Conservation (phyloP, 92 coral and sea anemone species). For the Zoanthus sansibaricus region DNA sequence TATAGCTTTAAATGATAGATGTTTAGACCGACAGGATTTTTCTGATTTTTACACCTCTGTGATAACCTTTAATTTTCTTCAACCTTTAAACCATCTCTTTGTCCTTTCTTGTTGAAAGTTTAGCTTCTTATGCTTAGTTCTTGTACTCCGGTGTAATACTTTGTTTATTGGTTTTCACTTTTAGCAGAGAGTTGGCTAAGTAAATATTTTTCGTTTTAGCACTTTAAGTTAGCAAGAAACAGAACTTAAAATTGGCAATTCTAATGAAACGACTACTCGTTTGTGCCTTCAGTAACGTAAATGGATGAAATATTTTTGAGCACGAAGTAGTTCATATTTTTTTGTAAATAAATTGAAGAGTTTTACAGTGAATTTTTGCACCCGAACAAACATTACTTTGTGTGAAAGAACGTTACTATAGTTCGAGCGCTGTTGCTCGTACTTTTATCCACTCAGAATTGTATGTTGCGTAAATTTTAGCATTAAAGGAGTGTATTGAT, state of each 20-base stretch:
- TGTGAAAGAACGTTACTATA: background rate
- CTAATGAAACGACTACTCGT: slow-evolving; percentile 28
- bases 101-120: too few species aligned
- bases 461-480: slow-evolving; percentile 17
- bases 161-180: background rate
- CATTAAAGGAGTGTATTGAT: slow-evolving; percentile 14
- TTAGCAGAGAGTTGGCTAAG: background rate
- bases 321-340: slow-evolving; percentile 39
- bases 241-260: slow-evolving; percentile 17
- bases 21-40: too few species aligned
- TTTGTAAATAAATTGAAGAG: slow-evolving; percentile 47
- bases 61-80: too few species aligned
- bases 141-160: background rate
- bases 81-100: too few species aligned
- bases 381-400: slow-evolving; percentile 17
- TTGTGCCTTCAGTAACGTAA: slow-evolving; percentile 26
- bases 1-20: too few species aligned
- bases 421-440: slow-evolving; percentile 15
- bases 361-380: slow-evolving; percentile 33
- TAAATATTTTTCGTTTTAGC: background rate
- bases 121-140: background rate
- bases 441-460: slow-evolving; percentile 5
- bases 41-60: too few species aligned
- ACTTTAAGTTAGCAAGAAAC: background rate
- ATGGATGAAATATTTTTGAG: slow-evolving; percentile 46